These are phyloP conservation scores for Agrotis ipsilon DNA, from an alignment of 2,888 invertebrate genomes.

Conservation along the genomic window DNA sequence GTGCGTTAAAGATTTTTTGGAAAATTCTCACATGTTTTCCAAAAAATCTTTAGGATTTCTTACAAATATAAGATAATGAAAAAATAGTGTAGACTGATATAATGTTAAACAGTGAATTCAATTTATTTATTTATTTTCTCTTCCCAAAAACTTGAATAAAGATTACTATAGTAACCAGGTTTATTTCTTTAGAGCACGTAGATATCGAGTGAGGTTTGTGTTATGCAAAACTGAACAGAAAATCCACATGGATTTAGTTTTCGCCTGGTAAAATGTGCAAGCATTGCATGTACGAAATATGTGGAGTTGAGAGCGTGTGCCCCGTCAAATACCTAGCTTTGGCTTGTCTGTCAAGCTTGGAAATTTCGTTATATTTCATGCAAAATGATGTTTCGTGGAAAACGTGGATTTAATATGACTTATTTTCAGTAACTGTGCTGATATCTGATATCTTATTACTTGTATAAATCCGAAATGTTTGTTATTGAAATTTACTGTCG, in stretches of 20 bases:
- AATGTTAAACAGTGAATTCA: too few species aligned
- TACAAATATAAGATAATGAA: too few species aligned
- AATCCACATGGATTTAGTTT: conserved; percentile 14
- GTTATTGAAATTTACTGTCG: too few species aligned
- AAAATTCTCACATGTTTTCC: too few species aligned
- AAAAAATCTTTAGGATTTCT: too few species aligned
- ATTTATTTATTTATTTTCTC: too few species aligned
- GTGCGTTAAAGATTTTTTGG: too few species aligned
- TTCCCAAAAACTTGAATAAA: too few species aligned
- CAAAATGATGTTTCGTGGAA: not conserved
- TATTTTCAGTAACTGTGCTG: not conserved
- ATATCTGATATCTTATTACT: too few species aligned
- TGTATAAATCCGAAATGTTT: too few species aligned
- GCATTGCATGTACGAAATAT: conserved; percentile 27
- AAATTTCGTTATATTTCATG: conserved; percentile 29
- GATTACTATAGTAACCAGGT: too few species aligned
- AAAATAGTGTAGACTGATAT: too few species aligned
- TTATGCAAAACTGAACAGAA: conserved; percentile 17
- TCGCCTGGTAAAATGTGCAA: conserved; percentile 36
- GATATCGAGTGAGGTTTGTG: conserved; percentile 6
- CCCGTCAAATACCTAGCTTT: conserved; percentile 42
- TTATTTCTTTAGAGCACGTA: conserved; percentile 4
- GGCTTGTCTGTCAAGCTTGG: conserved; percentile 26
- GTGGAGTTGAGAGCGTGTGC: conserved; percentile 11
- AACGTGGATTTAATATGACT: not conserved